Evolutionary conservation across 2,797 vertebrate genomes (phyloP).

Genomic region (Parotocinclus haroldoi): DNA sequence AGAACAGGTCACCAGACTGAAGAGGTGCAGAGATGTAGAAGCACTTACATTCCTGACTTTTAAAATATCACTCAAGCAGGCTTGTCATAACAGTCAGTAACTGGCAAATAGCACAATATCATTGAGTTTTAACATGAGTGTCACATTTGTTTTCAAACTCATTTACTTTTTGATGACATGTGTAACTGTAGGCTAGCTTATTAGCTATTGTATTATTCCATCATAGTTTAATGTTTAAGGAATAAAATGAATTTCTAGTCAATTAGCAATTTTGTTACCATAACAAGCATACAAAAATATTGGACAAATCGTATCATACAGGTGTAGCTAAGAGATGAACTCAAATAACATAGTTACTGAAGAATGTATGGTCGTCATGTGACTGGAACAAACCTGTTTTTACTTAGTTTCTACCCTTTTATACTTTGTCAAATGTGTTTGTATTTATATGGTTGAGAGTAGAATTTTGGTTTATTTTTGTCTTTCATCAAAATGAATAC

Average conservation of each 20-base stretch:
- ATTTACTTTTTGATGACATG: conserved; percentile 3
- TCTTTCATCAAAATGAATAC: conserved; percentile 3
- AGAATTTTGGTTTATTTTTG: conserved; percentile 16
- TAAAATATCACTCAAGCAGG: neutral
- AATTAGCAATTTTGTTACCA: neutral
- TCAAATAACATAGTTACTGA: conserved; percentile 3
- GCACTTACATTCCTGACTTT: conserved; percentile 38
- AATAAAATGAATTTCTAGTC: neutral
- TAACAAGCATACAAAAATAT: conserved; percentile 1
- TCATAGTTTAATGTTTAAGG: neutral
- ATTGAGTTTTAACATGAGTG: conserved; percentile 23
- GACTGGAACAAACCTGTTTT: conserved; percentile 13
- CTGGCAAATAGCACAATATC: conserved; percentile 8
- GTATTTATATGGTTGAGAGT: conserved; percentile 23
- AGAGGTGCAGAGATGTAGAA: conserved; percentile 13
- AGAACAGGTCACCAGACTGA: neutral
- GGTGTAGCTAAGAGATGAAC: conserved; percentile 15
- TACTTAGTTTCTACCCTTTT: neutral
- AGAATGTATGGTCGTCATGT: conserved; percentile 11
- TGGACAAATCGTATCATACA: conserved; percentile 13
- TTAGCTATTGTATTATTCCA: conserved; percentile 26
- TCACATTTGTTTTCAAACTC: conserved; percentile 29
- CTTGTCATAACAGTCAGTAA: conserved; percentile 8
- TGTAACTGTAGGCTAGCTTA: conserved; percentile 2
- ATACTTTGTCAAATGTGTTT: conserved; percentile 20